Conservation (phyloP, 1,140 invertebrate species). For the Caenorhabditis tropicalis region DNA sequence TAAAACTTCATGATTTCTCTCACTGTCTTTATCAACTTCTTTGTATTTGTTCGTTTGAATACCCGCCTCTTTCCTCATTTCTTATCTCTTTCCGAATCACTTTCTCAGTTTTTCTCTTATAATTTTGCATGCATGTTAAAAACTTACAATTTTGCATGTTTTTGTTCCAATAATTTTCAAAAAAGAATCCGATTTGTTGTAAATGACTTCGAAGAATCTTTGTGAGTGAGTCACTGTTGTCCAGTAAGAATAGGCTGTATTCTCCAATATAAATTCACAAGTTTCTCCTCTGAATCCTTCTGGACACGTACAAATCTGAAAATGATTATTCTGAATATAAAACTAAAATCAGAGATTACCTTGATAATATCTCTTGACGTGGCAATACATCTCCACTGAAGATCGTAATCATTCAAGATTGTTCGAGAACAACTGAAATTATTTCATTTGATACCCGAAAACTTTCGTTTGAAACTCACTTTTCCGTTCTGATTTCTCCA, state of each 20-base stretch:
- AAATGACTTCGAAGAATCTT: slow-evolving; percentile 17
- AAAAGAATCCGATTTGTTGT: slow-evolving; percentile 8
- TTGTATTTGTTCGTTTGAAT: no score
- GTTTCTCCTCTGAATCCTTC: slow-evolving; percentile 25
- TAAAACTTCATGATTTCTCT: no score
- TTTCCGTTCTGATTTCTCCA: background rate
- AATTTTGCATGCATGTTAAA: background rate
- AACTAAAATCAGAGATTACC: background rate
- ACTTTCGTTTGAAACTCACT: background rate
- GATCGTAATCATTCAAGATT: background rate
- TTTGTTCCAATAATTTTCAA: background rate
- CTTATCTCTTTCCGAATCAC: background rate
- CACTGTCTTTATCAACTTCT: no score
- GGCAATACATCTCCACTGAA: slow-evolving; percentile 3
- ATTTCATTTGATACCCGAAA: background rate
- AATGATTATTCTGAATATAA: background rate
- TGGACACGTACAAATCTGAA: slow-evolving; percentile 11
- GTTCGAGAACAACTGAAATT: background rate
- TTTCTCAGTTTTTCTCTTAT: background rate
- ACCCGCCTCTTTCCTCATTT: no score
- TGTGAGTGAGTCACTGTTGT: background rate
- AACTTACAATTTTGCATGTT: background rate
- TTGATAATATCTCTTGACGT: background rate
- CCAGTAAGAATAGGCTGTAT: background rate
- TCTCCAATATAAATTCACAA: slow-evolving; percentile 29